Evolutionary conservation across 92 coral and sea anemone genomes (phyloP), one percentile per base, ranked within the genome.

Genomic region (Parazoanthus darwini): DNA sequence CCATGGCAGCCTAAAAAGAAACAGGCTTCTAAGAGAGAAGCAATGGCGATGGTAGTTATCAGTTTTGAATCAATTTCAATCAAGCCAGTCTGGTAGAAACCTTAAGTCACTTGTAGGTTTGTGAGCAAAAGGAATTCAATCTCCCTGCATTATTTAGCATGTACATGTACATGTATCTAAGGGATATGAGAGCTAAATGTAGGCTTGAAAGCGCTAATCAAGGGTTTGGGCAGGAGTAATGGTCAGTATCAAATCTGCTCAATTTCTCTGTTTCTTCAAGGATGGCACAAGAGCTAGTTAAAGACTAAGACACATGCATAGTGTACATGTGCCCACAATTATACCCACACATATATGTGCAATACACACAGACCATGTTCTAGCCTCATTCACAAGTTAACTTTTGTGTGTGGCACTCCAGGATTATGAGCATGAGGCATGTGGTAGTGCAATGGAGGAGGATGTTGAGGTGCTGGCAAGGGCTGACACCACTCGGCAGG

Each of bases 401-500:
- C 7, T 74, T 65, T 66, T 10, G 23, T 44, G 26, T 56, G 65
- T 38, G 73, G 20, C 22, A 6, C n/a, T 33, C 3, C 67, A 96
- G 98, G 99, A 95, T 90, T 91, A 51, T 33, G 98, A 94, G 23
- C 88, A 54, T 58, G 98, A 88, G n/a, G 70, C 67, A 14, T 54
- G 44, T 8, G 20, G 78, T 56, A 88, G 72, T 72, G 90, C 94
- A 13, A 97, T 97, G 98, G 99, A 97, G 44, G 98, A 97, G 72
- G 98, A 95, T 79, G 75, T 91, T 29, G 94, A 90, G 80, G 90
- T 95, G 29, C 88, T 97, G 50, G 96, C 94, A 36, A 93, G 86
- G 80, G 95, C 98, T 66, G 95, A 94, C 51, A 94, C 95, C 37
- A 91, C 93, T 7, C 90, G 88, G 58, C 99, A 95, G 88, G 97